Base-by-base conservation (phyloP, 2,797 vertebrate species). In the Hipposideros larvatus region DNA sequence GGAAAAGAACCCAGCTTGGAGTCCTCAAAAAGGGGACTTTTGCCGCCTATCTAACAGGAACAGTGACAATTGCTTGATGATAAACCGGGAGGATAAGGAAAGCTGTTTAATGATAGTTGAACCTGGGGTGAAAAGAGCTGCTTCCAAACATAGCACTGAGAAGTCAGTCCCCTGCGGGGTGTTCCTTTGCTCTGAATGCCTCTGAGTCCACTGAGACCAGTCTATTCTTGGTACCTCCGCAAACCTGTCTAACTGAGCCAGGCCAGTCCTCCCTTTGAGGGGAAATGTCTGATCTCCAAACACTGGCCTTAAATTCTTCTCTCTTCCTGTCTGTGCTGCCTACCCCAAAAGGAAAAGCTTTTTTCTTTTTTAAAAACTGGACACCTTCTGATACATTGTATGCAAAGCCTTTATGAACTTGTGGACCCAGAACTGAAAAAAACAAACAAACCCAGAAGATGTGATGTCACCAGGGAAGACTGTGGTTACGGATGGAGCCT, bases 141-240 rank as follows among this genome's bases (percentile, higher is more conserved):
- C 63, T 96, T 96, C 90, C 80, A 95, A 93, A 97, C 90, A 83
- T 88, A 96, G 89, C 59, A 13, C 26, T 2, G 82, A 89, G 61
- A 77, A 57, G 61, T 2, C 31, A 57, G 55, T 2, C 22, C 80
- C 87, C 96, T 11, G 68, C 63, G 41, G 93, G 14, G 41, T 55
- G 84, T 61, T 43, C 43, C 73, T 94, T 83, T 78, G 70, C 74
- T 83, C 70, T 63, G 83, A 78, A 65, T 0, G 24, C 63, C 70
- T 74, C 63, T n/a, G 77, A 59, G 75, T 75, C 93, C 16, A 5
- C 66, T 15, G 51, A 94, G 57, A 55, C 41, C 41, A 0, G 22
- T 53, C 87, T 97, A 71, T 97, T 95, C 94, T 65, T 43, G 74
- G 66, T 15, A 16, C 80, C 59, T 95, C 86, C 74, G 77, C 95